A percentile compares a stretch with the other conserved stretches of the same genome.
Conservation (phyloP, 2,888 invertebrate species). For the Hypolimnas misippus region DNA sequence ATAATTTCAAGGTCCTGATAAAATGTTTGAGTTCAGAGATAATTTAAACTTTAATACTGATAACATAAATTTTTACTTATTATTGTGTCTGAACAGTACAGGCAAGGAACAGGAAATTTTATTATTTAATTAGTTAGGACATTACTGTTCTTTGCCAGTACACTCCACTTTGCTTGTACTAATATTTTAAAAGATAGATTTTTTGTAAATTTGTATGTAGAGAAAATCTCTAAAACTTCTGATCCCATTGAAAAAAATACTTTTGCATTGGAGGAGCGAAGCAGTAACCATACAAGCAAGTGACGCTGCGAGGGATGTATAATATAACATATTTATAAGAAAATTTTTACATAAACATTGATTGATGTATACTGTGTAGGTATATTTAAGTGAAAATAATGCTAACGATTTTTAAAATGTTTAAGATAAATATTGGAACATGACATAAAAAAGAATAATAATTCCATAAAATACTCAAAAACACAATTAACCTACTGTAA, state of each 20-base stretch:
- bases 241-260: too few species aligned
- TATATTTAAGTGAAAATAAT: not conserved
- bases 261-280: too few species aligned
- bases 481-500: constrained; percentile 12
- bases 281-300: too few species aligned
- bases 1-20: constrained; percentile 19
- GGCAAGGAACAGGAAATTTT: too few species aligned
- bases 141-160: too few species aligned
- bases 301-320: too few species aligned
- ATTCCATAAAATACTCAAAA: constrained; percentile 22
- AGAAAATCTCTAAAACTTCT: too few species aligned
- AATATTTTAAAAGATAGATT: too few species aligned
- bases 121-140: too few species aligned
- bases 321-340: not conserved
- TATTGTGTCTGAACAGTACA: too few species aligned
- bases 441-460: not conserved
- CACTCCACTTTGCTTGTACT: too few species aligned
- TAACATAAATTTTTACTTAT: constrained; percentile 7
- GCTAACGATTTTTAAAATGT: not conserved
- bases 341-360: not conserved
- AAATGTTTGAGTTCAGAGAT: not conserved
- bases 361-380: not conserved
- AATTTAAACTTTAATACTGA: constrained; percentile 8
- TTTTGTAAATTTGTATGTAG: too few species aligned
- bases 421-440: not conserved